phyloP scores from a whole-genome alignment of 2,888 invertebrate genomes.

The Andrena praecox region DNA sequence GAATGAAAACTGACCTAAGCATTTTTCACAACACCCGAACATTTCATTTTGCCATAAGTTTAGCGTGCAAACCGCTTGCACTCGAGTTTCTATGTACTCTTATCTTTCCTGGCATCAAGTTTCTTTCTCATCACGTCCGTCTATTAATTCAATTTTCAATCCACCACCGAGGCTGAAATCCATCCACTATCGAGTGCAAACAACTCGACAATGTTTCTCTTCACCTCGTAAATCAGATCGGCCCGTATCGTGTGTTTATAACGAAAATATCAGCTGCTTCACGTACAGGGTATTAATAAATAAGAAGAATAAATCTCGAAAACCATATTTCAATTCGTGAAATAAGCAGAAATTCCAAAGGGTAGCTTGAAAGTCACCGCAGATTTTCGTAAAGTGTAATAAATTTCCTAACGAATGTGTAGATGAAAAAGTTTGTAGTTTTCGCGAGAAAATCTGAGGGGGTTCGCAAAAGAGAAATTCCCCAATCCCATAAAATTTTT shows the following conservation, averaged over 20 bases:
- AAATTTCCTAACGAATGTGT: no score
- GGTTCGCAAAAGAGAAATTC: no score
- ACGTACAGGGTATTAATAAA: conserved; percentile 28
- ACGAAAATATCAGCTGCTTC: conserved; percentile 24
- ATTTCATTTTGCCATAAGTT: background rate
- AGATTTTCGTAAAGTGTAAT: no score
- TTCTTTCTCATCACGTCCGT: background rate
- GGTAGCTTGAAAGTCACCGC: background rate
- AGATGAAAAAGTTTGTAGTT: no score
- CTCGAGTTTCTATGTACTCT: conserved; percentile 8
- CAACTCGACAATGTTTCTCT: conserved; percentile 26
- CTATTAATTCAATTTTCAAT: conserved; percentile 48
- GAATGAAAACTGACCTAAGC: background rate
- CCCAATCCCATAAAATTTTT: no score
- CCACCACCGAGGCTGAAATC: conserved; percentile 29
- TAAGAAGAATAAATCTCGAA: conserved; percentile 33
- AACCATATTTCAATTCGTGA: conserved; percentile 2
- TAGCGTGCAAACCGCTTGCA: background rate
- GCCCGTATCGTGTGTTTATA: conserved; percentile 16
- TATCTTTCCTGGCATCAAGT: background rate
- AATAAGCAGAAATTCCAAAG: background rate
- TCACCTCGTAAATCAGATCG: conserved; percentile 40
- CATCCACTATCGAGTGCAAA: conserved; percentile 29
- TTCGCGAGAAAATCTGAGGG: no score
- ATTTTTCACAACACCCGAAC: background rate